phyloP scores from a whole-genome alignment of 2,113 vertebrate genomes.

The Anolis sagrei region DNA sequence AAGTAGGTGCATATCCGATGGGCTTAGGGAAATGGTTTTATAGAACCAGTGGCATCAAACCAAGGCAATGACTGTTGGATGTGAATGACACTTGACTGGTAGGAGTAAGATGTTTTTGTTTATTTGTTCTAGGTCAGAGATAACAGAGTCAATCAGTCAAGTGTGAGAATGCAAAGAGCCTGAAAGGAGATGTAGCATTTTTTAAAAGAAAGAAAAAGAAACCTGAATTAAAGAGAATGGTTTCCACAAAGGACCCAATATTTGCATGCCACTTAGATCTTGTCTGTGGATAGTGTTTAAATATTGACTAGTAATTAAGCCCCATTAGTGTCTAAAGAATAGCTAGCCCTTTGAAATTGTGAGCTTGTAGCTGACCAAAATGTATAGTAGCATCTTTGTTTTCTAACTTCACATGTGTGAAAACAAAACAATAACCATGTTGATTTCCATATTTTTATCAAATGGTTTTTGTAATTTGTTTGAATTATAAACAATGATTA shows the following conservation, averaged over 20 bases:
- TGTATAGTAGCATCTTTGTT: background rate
- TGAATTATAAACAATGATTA: too few species aligned
- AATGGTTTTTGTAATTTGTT: too few species aligned
- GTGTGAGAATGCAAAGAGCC: slow-evolving; percentile 61
- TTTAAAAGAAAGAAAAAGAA: slow-evolving; percentile 58
- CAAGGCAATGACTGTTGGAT: background rate
- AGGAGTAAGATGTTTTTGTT: slow-evolving; percentile 70
- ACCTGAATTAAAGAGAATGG: background rate
- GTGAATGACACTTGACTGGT: slow-evolving; percentile 67
- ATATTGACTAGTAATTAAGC: slow-evolving; percentile 68
- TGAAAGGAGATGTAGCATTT: slow-evolving; percentile 65
- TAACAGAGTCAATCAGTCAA: slow-evolving; percentile 75
- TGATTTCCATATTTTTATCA: too few species aligned
- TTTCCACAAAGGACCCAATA: slow-evolving; percentile 49
- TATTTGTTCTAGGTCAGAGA: slow-evolving; percentile 71
- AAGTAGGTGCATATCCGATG: slow-evolving; percentile 15
- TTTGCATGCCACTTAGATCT: slow-evolving; percentile 65
- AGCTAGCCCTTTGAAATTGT: background rate
- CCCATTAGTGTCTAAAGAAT: slow-evolving; percentile 56
- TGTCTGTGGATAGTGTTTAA: slow-evolving; percentile 63
- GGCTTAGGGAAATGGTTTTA: background rate
- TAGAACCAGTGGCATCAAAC: slow-evolving; percentile 24
- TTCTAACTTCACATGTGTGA: background rate
- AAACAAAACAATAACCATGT: background rate
- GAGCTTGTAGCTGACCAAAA: slow-evolving; percentile 52